phyloP scores from a whole-genome alignment of 2,888 invertebrate species.

The Xestia rhomboidea region DNA sequence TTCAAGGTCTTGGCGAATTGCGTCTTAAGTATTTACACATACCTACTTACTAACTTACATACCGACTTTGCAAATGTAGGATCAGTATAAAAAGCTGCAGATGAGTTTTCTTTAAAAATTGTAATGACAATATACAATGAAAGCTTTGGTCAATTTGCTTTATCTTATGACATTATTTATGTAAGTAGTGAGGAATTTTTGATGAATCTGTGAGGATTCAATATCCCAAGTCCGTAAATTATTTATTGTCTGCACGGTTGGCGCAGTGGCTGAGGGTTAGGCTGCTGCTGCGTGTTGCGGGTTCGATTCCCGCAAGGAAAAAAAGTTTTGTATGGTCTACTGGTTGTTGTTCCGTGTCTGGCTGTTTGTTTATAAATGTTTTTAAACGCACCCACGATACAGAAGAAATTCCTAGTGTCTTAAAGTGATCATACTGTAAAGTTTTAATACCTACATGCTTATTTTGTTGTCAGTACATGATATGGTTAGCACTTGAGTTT shows the following conservation, averaged over 20 bases:
- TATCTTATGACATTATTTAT: neutral
- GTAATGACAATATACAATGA: neutral
- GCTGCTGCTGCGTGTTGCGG: no score
- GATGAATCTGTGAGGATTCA: neutral
- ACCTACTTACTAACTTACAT: constrained; percentile 21
- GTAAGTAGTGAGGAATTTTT: neutral
- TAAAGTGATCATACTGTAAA: neutral
- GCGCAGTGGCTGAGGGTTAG: no score
- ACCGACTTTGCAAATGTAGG: constrained; percentile 24
- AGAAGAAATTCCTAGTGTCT: no score
- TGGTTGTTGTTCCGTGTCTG: no score
- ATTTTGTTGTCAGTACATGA: constrained; percentile 21
- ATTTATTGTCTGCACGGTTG: neutral
- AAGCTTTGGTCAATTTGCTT: neutral
- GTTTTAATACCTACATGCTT: neutral
- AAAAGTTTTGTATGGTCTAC: no score
- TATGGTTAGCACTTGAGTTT: constrained; percentile 34
- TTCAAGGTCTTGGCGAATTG: constrained; percentile 84
- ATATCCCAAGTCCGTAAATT: neutral
- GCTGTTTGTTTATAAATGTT: no score
- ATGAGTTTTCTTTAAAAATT: neutral
- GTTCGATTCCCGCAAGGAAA: no score
- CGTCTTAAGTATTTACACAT: constrained; percentile 56
- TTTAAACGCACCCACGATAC: no score
- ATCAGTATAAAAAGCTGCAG: constrained; percentile 9